Conservation (phyloP, 2,113 vertebrate species). For the Geothlypis trichas region DNA sequence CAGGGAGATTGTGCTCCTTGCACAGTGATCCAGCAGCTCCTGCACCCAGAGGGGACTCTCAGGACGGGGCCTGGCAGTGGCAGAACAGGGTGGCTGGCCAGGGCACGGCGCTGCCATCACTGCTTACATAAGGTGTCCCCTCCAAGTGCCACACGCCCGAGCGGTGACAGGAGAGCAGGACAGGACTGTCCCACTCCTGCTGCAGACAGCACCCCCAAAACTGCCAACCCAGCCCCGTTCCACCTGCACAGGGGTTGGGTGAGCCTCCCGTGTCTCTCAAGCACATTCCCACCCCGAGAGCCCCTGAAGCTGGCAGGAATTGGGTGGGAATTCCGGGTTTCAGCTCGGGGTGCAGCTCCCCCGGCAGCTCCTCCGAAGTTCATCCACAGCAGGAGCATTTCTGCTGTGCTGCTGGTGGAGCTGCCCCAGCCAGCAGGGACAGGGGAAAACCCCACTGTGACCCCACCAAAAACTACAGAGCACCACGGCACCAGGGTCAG, state of each 20-base stretch:
- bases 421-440: background rate
- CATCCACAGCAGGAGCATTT: background rate
- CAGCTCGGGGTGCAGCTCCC: rapidly evolving
- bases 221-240: background rate
- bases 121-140: slow-evolving; percentile 24
- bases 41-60: background rate
- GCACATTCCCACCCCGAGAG: background rate
- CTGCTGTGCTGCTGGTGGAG: rapidly evolving
- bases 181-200: rapidly evolving
- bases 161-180: background rate
- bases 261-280: background rate
- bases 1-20: rapidly evolving
- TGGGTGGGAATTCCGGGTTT: rapidly evolving
- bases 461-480: background rate
- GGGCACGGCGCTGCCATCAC: background rate
- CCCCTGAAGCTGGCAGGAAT: background rate
- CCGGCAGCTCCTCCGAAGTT: background rate
- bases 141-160: background rate
- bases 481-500: rapidly evolving
- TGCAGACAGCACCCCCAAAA: background rate
- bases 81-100: rapidly evolving
- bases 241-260: background rate
- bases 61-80: rapidly evolving
- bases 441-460: background rate
- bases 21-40: rapidly evolving